Conservation (phyloP, 2,113 vertebrate genomes). For the Spea bombifrons region DNA sequence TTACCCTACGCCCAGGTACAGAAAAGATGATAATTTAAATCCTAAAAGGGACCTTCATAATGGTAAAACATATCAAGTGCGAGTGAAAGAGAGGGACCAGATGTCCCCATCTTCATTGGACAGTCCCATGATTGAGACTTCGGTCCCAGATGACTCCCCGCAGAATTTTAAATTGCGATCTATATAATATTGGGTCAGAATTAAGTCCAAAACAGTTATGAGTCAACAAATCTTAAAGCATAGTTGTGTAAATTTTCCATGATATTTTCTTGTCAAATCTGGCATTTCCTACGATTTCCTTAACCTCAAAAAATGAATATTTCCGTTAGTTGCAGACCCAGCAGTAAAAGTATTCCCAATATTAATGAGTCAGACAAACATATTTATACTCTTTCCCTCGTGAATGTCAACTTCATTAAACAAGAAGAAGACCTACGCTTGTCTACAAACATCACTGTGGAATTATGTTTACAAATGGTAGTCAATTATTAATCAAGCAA, state of each 20-base stretch:
- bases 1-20: too few species aligned
- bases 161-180: too few species aligned
- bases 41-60: too few species aligned
- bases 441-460: background rate
- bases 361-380: slow-evolving; percentile 3
- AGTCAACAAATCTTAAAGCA: background rate
- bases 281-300: background rate
- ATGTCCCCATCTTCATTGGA: too few species aligned
- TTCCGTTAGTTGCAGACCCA: background rate
- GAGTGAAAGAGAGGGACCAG: too few species aligned
- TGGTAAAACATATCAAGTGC: too few species aligned
- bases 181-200: too few species aligned
- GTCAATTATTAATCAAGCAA: background rate
- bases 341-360: background rate
- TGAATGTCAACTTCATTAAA: background rate
- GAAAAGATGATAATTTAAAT: too few species aligned
- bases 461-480: background rate
- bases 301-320: background rate
- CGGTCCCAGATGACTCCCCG: too few species aligned
- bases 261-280: too few species aligned
- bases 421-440: background rate
- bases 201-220: background rate
- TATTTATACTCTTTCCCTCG: background rate
- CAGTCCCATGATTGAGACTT: too few species aligned
- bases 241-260: too few species aligned